These are phyloP conservation scores for Cheilosia impressa DNA, from an alignment of 2,888 invertebrate genomes.

Conservation along the genomic window DNA sequence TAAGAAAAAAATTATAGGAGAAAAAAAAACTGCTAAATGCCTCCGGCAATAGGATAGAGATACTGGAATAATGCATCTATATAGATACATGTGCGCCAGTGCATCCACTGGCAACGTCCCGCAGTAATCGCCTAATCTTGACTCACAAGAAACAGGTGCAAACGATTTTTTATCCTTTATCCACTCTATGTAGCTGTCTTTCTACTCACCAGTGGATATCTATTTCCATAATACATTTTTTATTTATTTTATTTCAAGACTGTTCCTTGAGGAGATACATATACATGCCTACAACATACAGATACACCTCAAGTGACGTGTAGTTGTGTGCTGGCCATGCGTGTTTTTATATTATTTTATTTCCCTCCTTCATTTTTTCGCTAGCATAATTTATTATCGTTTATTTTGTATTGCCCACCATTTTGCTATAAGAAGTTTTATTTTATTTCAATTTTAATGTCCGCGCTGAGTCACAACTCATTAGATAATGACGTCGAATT, in stretches of 20 bases:
- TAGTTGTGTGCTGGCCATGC: slow-evolving; percentile 38
- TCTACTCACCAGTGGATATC: slow-evolving; percentile 42
- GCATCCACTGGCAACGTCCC: slow-evolving; percentile 17
- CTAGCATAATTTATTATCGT: slow-evolving; percentile 44
- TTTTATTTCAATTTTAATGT: slow-evolving; percentile 60
- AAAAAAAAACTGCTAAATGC: slow-evolving; percentile 49
- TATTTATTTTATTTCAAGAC: slow-evolving; percentile 29
- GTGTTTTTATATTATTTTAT: slow-evolving; percentile 40
- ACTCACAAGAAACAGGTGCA: slow-evolving; percentile 72
- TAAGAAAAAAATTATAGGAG: slow-evolving; percentile 22
- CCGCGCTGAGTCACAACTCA: slow-evolving; percentile 61
- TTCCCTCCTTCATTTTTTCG: slow-evolving; percentile 6
- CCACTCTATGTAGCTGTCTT: slow-evolving; percentile 26
- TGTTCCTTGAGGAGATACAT: slow-evolving; percentile 32
- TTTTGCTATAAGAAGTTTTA: slow-evolving; percentile 41
- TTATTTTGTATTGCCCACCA: slow-evolving; percentile 12
- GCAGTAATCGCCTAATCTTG: slow-evolving; percentile 71
- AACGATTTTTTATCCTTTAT: slow-evolving; percentile 68
- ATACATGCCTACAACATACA: neutral
- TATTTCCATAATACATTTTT: slow-evolving; percentile 59
- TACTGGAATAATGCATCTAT: slow-evolving; percentile 53
- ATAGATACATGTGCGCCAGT: slow-evolving; percentile 43
- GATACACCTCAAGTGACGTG: slow-evolving; percentile 10
- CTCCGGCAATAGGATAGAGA: slow-evolving; percentile 59
- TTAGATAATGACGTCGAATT: slow-evolving; percentile 60